A percentile compares a stretch with the other conserved stretches of the same genome.
phyloP scores from a whole-genome alignment of 2,888 invertebrate genomes.

The Acleris cristana region DNA sequence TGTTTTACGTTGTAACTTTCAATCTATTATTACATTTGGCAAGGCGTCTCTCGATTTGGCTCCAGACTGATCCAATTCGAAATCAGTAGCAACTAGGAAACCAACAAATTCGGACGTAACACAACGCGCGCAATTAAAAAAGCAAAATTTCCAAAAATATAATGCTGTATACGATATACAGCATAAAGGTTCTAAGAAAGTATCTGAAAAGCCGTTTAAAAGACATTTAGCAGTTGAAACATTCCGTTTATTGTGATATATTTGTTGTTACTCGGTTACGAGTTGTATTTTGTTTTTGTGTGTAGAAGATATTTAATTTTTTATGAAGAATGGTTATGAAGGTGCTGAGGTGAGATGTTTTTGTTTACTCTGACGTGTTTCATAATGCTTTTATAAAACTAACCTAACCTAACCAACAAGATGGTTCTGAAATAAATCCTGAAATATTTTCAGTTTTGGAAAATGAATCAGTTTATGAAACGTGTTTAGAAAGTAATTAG shows the following conservation, averaged over 20 bases:
- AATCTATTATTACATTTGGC: constrained; percentile 69
- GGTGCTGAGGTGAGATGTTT: constrained; percentile 59
- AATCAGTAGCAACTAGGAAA: constrained; percentile 53
- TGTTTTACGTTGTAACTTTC: constrained; percentile 36
- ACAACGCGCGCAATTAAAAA: constrained; percentile 36
- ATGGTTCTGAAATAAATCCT: too few species aligned
- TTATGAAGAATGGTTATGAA: constrained; percentile 65
- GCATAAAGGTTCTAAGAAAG: constrained; percentile 62
- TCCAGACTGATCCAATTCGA: constrained; percentile 50
- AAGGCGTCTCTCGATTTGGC: constrained; percentile 51
- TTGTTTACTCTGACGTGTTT: constrained; percentile 2
- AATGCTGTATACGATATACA: constrained; percentile 73
- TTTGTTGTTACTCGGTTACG: constrained; percentile 47
- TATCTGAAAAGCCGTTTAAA: constrained; percentile 56
- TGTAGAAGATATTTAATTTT: constrained; percentile 43
- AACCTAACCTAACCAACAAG: too few species aligned
- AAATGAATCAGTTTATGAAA: too few species aligned
- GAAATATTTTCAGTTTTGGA: too few species aligned
- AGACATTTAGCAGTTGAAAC: constrained; percentile 48
- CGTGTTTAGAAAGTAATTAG: too few species aligned
- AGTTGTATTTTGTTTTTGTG: constrained; percentile 48
- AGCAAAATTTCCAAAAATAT: constrained; percentile 47
- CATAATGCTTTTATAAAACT: not conserved
- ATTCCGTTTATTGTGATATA: constrained; percentile 67
- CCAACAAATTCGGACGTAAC: constrained; percentile 48